Evolutionary conservation across 2,113 vertebrate species (phyloP).

Genomic region (Brienomyrus longianalis): DNA sequence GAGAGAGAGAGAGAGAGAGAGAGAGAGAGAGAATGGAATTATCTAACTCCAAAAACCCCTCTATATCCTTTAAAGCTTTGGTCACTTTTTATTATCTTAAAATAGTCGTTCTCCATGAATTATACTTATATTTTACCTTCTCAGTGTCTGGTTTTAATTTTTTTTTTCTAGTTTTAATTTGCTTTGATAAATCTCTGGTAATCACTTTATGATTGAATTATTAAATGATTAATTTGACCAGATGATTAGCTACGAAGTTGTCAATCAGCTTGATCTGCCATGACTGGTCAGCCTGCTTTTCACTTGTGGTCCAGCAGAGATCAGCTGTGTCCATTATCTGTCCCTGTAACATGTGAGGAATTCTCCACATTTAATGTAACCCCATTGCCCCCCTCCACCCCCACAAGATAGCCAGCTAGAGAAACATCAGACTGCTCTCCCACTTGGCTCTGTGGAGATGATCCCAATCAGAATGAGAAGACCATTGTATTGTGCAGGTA

Average conservation of each 20-base stretch:
- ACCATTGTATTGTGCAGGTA: neutral
- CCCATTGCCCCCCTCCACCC: neutral
- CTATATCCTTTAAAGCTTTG: neutral
- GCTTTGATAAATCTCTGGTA: neutral
- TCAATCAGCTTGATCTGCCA: neutral
- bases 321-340: neutral
- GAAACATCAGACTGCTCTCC: neutral
- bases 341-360: neutral
- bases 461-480: neutral
- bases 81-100: neutral
- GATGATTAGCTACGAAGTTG: neutral
- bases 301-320: neutral
- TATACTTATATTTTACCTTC: neutral
- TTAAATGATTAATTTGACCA: neutral
- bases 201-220: neutral
- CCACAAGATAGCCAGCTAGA: neutral
- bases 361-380: slow-evolving; percentile 4
- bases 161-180: neutral
- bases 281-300: neutral
- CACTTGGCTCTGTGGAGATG: neutral
- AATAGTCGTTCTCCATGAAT: neutral
- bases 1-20: no score
- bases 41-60: neutral
- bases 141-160: neutral
- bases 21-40: neutral